Conservation (phyloP, 1,140 invertebrate species). For the Cyphomyrmex costatus region DNA sequence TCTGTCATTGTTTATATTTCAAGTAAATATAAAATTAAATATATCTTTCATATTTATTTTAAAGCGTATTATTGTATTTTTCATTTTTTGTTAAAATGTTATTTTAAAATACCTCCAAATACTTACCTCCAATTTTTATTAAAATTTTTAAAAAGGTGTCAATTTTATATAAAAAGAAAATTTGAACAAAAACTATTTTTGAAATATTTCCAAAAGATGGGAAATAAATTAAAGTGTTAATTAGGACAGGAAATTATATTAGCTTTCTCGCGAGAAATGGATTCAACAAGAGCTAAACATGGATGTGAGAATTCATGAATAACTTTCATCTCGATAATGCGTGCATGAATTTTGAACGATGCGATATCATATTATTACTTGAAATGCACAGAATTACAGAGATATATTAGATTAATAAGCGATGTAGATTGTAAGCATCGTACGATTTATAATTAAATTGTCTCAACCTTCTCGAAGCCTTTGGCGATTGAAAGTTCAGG, state of each 20-base stretch:
- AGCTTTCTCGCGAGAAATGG: neutral
- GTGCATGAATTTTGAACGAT: slow-evolving; percentile 61
- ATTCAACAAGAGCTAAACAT: neutral
- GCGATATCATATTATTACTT: slow-evolving; percentile 60
- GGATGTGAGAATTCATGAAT: neutral
- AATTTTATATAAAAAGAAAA: neutral
- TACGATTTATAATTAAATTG: slow-evolving; percentile 55
- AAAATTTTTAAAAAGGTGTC: neutral
- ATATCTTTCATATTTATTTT: slow-evolving; percentile 30
- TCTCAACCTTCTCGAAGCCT: slow-evolving; percentile 9
- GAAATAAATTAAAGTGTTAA: neutral
- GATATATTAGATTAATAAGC: slow-evolving; percentile 20
- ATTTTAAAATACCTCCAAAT: slow-evolving; percentile 1
- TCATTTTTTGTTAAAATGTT: neutral
- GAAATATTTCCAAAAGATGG: neutral
- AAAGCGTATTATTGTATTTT: neutral
- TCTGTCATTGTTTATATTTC: neutral
- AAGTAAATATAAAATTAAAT: slow-evolving; percentile 11
- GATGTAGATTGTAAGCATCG: neutral
- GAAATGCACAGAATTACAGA: slow-evolving; percentile 19
- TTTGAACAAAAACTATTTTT: neutral
- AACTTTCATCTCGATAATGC: slow-evolving; percentile 72
- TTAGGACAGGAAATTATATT: neutral
- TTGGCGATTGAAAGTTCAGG: neutral
- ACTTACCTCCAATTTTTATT: neutral